Evolutionary conservation across 2,113 vertebrate species (phyloP).

Genomic region (Gila orcuttii): DNA sequence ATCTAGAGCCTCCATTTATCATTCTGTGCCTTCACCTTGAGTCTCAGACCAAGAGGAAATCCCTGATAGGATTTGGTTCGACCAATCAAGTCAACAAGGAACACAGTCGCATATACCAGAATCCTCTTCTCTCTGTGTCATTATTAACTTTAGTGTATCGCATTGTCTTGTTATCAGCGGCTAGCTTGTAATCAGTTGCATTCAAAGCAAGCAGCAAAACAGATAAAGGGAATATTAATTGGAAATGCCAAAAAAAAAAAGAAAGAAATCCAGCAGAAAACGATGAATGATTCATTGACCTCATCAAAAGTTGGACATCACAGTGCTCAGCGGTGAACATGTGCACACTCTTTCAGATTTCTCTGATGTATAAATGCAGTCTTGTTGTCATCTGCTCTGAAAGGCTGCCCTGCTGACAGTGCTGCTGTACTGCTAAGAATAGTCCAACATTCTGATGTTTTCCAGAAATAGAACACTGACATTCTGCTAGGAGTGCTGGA

Average conservation of each 20-base stretch:
- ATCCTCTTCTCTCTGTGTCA: background rate
- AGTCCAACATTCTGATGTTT: background rate
- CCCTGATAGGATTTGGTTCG: background rate
- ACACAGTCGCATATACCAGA: background rate
- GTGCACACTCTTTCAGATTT: conserved; percentile 20
- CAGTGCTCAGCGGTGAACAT: conserved; percentile 22
- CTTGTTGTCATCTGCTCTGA: background rate
- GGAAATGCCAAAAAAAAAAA: conserved; percentile 15
- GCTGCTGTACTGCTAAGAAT: background rate
- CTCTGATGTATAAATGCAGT: conserved; percentile 2
- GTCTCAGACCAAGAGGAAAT: background rate
- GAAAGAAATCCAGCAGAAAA: conserved; percentile 9
- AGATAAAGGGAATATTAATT: conserved; percentile 54
- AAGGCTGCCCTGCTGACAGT: background rate
- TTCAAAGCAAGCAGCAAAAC: conserved; percentile 46
- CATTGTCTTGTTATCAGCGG: conserved; percentile 21
- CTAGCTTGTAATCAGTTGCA: conserved; percentile 39
- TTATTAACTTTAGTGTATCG: background rate
- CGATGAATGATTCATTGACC: conserved; percentile 66
- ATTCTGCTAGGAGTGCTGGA: background rate
- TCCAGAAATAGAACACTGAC: background rate
- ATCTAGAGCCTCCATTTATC: conserved; percentile 30
- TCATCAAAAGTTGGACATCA: conserved; percentile 55
- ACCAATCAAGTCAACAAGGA: background rate
- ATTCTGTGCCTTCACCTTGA: conserved; percentile 10